Conservation (phyloP, 2,113 vertebrate species). For the Propithecus coquereli region DNA sequence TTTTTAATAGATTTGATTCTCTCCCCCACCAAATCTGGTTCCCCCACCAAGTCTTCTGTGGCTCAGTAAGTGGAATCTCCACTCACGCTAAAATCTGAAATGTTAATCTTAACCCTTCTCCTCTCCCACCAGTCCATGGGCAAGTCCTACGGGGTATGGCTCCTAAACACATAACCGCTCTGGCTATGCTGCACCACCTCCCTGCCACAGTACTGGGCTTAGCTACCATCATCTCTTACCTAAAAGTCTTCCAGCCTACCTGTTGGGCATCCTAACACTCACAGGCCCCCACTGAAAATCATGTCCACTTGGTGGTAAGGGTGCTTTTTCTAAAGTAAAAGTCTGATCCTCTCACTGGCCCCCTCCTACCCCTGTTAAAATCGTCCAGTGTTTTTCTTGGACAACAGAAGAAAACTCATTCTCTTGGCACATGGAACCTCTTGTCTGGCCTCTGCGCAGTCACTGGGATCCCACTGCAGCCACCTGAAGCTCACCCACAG, state of each 20-base stretch:
- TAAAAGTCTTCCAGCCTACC: background rate
- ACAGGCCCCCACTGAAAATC: too few species aligned
- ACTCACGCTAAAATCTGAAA: background rate
- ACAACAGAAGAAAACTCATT: background rate
- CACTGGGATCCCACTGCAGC: background rate
- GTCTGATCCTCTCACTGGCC: background rate
- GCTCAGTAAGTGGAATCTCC: background rate
- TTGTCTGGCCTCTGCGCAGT: background rate
- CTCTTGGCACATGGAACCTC: background rate
- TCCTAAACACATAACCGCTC: background rate
- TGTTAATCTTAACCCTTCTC: background rate
- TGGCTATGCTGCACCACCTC: rapidly evolving
- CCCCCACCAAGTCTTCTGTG: background rate
- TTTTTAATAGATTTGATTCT: background rate
- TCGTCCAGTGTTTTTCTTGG: background rate
- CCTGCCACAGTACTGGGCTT: background rate
- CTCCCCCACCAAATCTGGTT: background rate
- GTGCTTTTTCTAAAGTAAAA: background rate
- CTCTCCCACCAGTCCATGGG: background rate
- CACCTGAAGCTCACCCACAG: background rate
- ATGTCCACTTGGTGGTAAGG: background rate
- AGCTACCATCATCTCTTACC: background rate
- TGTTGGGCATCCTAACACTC: too few species aligned
- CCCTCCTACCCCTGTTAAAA: background rate
- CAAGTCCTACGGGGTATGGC: background rate